Conservation (phyloP, 2,888 invertebrate genomes). For the Diarsia brunnea region DNA sequence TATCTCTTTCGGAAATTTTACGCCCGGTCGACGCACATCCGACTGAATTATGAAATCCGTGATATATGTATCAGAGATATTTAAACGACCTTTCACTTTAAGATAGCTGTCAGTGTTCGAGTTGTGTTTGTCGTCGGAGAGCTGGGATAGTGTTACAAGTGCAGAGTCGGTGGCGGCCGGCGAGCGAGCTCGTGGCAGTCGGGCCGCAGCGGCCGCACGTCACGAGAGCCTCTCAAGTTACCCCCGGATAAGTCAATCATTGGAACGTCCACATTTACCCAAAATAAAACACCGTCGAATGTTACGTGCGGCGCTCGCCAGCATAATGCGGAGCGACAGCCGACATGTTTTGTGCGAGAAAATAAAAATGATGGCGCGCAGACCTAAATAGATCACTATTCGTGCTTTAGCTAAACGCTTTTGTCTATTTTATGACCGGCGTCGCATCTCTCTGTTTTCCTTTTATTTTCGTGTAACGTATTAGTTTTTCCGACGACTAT, state of each 20-base stretch:
- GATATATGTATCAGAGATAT: conserved; percentile 72
- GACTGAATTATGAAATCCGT: conserved; percentile 67
- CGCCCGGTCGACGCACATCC: conserved; percentile 51
- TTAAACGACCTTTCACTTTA: conserved; percentile 74
- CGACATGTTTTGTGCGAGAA: conserved; percentile 90
- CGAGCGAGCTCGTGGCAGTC: conserved; percentile 51
- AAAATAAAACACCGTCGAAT: conserved; percentile 89
- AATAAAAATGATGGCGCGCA: conserved; percentile 90
- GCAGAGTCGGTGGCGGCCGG: conserved; percentile 58
- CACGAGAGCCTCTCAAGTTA: conserved; percentile 89
- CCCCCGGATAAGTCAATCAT: conserved; percentile 91
- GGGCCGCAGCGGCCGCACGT: conserved; percentile 68
- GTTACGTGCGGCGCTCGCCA: conserved; percentile 87
- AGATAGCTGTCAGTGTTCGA: conserved; percentile 82
- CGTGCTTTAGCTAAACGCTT: conserved; percentile 88
- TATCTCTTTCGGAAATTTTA: conserved; percentile 65
- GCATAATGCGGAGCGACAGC: conserved; percentile 89
- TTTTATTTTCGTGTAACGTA: conserved; percentile 85
- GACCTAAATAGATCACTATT: conserved; percentile 88
- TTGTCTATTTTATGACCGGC: conserved; percentile 89
- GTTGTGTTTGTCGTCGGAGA: conserved; percentile 76
- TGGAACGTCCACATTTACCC: conserved; percentile 88
- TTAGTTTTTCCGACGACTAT: conserved; percentile 85
- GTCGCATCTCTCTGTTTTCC: conserved; percentile 80
- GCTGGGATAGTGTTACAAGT: conserved; percentile 81